Evolutionary conservation across 1,140 invertebrate genomes (phyloP).

Genomic region (Episyrphus balteatus): DNA sequence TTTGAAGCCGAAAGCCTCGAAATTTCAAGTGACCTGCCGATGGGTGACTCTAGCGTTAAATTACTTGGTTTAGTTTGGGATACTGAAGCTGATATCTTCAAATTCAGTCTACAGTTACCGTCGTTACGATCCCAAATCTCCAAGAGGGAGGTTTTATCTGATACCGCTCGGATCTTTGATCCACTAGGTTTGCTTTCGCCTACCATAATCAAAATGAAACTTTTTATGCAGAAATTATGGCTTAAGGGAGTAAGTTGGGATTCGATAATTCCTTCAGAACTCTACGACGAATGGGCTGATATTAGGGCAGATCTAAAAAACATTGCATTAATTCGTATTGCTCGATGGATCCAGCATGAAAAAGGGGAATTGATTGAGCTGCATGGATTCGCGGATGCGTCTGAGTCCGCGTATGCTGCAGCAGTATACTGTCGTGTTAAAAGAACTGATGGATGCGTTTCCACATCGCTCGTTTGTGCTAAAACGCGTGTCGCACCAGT

Average conservation of each 20-base stretch:
- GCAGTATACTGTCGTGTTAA: constrained; percentile 28
- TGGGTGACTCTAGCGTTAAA: too few relatives aligned
- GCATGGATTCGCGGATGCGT: constrained; percentile 31
- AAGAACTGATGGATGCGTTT: too few relatives aligned
- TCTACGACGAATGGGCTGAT: constrained; percentile 11
- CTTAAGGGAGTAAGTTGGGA: constrained; percentile 26
- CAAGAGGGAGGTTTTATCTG: constrained; percentile 20
- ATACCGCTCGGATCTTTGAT: constrained; percentile 18
- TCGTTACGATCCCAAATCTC: constrained; percentile 10
- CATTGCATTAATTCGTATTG: constrained; percentile 1
- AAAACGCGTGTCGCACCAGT: constrained; percentile 9
- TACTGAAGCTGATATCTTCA: too few relatives aligned
- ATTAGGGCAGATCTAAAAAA: constrained; percentile 9
- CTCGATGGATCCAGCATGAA: neutral
- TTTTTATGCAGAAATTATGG: constrained; percentile 36
- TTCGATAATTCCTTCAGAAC: constrained; percentile 9
- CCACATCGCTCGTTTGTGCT: constrained; percentile 6
- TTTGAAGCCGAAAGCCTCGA: too few relatives aligned
- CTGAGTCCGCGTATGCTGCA: constrained; percentile 22
- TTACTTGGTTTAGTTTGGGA: too few relatives aligned
- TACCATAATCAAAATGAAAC: constrained; percentile 23
- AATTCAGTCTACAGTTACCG: too few relatives aligned
- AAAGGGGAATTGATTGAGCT: constrained; percentile 8
- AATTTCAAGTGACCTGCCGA: too few relatives aligned
- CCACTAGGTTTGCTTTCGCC: constrained; percentile 29